phyloP scores from a whole-genome alignment of 2,888 invertebrate species.

The Drosophila eohydei region DNA sequence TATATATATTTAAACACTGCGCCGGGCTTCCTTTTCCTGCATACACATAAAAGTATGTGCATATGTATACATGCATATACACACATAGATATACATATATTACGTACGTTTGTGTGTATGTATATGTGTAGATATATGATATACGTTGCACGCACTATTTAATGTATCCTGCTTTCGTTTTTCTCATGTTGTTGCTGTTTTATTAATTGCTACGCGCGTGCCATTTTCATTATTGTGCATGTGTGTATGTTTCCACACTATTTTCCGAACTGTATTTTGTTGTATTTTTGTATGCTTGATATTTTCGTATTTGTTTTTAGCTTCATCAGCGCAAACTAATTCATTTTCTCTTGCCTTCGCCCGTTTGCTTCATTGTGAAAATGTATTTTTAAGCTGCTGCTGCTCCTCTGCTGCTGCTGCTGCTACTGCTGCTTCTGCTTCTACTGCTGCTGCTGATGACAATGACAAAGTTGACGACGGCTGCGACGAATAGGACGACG shows the following conservation, averaged over 20 bases:
- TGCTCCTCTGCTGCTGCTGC: slow-evolving; percentile 44
- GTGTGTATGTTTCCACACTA: slow-evolving; percentile 22
- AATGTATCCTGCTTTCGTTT: slow-evolving; percentile 34
- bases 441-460: slow-evolving; percentile 61
- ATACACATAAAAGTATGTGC: slow-evolving; percentile 26
- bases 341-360: slow-evolving; percentile 70
- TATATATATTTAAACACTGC: slow-evolving; percentile 46
- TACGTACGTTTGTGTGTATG: slow-evolving; percentile 5
- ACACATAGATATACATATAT: background rate
- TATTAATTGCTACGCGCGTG: slow-evolving; percentile 72
- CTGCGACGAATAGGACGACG: slow-evolving; percentile 69
- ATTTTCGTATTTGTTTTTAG: slow-evolving; percentile 49
- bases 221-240: slow-evolving; percentile 53
- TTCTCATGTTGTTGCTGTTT: slow-evolving; percentile 42
- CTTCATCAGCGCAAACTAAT: slow-evolving; percentile 53
- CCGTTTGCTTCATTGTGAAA: slow-evolving; percentile 77
- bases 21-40: slow-evolving; percentile 60
- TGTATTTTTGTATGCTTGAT: slow-evolving; percentile 42
- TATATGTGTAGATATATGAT: slow-evolving; percentile 22
- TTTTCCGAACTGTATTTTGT: slow-evolving; percentile 32
- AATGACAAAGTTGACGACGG: slow-evolving; percentile 78
- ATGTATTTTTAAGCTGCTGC: slow-evolving; percentile 79
- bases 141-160: slow-evolving; percentile 36
- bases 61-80: slow-evolving; percentile 7
- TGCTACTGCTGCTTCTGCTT: slow-evolving; percentile 35